phyloP scores from a whole-genome alignment of 2,113 vertebrate genomes.

The Cochlearius cochlearius region DNA sequence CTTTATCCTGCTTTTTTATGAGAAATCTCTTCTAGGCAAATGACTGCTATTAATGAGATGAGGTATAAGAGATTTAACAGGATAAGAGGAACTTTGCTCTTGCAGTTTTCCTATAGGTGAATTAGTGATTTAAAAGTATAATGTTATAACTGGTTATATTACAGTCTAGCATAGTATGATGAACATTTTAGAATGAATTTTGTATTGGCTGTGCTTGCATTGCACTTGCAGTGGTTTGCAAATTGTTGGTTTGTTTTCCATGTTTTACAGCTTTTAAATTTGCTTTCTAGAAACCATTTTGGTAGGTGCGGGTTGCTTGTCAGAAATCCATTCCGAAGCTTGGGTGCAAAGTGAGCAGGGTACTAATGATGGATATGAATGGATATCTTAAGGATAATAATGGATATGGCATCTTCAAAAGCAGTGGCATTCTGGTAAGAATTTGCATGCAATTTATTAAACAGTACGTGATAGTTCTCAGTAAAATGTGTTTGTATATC shows the following conservation, averaged over 20 bases:
- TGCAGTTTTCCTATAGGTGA: background rate
- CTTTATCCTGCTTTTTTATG: background rate
- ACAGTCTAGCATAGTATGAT: background rate
- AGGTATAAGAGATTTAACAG: background rate
- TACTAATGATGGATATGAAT: background rate
- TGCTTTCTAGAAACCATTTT: slow-evolving; percentile 40
- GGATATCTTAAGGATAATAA: background rate
- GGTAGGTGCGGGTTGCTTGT: background rate
- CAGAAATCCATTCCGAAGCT: background rate
- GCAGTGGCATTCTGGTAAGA: slow-evolving; percentile 22
- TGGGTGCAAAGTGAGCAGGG: background rate
- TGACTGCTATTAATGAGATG: background rate
- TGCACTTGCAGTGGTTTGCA: slow-evolving; percentile 18
- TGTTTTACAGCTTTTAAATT: slow-evolving; percentile 7
- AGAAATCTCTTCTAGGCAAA: background rate
- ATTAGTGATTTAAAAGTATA: background rate
- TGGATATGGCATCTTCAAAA: background rate
- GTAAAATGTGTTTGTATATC: background rate
- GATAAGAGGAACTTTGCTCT: background rate
- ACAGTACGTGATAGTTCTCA: background rate
- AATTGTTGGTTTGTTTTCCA: background rate
- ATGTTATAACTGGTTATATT: background rate
- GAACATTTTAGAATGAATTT: background rate
- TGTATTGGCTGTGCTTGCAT: background rate
- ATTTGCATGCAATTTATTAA: background rate